Conservation (phyloP, 2,888 invertebrate genomes). For the Gibbula magus region DNA sequence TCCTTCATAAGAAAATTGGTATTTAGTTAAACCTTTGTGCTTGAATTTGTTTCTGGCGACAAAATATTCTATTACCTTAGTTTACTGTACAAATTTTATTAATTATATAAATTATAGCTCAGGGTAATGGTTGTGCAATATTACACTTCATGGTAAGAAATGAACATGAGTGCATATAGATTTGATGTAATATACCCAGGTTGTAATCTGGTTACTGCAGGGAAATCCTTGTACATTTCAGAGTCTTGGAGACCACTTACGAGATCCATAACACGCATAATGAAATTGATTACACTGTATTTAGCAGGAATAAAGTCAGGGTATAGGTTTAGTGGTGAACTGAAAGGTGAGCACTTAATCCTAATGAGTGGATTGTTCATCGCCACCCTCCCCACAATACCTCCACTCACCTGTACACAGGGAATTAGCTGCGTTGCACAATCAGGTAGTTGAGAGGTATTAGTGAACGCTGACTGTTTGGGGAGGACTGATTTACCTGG, state of each 20-base stretch:
- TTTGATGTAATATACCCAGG: too few species aligned
- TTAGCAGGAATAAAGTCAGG: conserved; percentile 5
- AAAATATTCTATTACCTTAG: too few species aligned
- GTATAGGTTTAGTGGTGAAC: not conserved
- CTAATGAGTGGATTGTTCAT: conserved; percentile 8
- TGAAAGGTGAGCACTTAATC: not conserved
- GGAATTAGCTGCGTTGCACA: conserved; percentile 3
- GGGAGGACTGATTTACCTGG: not conserved
- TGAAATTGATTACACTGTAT: conserved; percentile 8
- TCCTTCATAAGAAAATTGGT: too few species aligned
- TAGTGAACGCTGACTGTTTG: not conserved
- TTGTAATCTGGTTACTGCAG: too few species aligned
- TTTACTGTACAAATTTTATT: too few species aligned
- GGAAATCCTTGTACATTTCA: not conserved
- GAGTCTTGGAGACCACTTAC: not conserved
- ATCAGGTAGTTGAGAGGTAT: not conserved
- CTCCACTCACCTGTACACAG: not conserved
- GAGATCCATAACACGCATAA: not conserved
- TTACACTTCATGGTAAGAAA: too few species aligned
- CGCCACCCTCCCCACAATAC: not conserved
- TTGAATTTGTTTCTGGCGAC: too few species aligned
- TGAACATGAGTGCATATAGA: too few species aligned
- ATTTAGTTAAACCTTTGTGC: too few species aligned
- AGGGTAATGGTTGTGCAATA: too few species aligned
- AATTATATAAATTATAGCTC: too few species aligned